Evolutionary conservation across 2,888 invertebrate species (phyloP).

Genomic region (Anaspis maculata): DNA sequence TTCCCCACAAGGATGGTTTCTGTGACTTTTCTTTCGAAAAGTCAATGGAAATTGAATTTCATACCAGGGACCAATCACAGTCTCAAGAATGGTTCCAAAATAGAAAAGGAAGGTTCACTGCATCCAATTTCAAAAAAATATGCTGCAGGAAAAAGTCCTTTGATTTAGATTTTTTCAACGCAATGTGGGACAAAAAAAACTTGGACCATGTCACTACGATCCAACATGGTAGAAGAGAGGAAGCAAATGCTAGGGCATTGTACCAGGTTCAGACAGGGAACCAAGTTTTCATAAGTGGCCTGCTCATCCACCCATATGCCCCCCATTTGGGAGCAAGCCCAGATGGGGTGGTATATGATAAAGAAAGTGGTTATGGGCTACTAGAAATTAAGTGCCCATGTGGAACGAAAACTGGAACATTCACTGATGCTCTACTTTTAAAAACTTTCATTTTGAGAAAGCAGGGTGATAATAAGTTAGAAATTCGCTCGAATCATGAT

Average conservation of each 20-base stretch:
- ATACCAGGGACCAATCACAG: neutral
- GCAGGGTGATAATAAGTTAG: too few species aligned
- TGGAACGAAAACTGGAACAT: too few species aligned
- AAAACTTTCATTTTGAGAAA: too few species aligned
- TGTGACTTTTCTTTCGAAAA: neutral
- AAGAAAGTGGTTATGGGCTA: neutral
- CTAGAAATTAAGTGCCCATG: too few species aligned
- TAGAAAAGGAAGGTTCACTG: neutral
- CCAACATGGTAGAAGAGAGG: neutral
- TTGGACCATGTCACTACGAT: neutral
- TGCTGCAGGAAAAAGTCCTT: neutral
- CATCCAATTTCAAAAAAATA: neutral
- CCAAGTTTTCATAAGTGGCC: neutral
- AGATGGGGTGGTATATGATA: too few species aligned
- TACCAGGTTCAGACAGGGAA: neutral
- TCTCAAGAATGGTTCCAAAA: neutral
- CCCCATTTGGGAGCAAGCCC: constrained; percentile 3
- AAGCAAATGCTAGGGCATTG: neutral
- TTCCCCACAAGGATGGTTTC: neutral
- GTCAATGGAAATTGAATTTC: neutral
- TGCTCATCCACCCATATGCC: constrained; percentile 1
- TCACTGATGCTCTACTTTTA: too few species aligned
- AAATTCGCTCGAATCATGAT: constrained; percentile 3
- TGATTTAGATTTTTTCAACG: neutral
- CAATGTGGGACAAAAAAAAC: neutral